Evolutionary conservation across 1,140 invertebrate species (phyloP).

Genomic region (Trigoniulus corallinus): DNA sequence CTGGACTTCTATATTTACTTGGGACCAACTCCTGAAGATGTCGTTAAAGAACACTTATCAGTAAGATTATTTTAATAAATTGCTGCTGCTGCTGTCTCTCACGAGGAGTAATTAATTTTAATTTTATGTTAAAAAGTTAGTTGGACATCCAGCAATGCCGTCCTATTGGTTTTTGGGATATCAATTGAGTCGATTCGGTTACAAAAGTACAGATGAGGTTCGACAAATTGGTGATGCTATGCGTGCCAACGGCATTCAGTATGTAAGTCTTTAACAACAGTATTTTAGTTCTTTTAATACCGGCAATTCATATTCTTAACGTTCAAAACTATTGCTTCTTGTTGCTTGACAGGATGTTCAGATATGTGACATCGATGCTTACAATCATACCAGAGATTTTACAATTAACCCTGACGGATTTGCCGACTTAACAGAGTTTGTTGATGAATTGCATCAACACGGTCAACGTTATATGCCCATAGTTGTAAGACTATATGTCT

Average conservation of each 20-base stretch:
- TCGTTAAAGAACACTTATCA: constrained; percentile 30
- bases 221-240: neutral
- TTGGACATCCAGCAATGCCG: constrained; percentile 25
- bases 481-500: neutral
- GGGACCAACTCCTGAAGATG: constrained; percentile 26
- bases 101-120: neutral
- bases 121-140: constrained; percentile 10
- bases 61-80: constrained; percentile 15
- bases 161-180: constrained; percentile 33
- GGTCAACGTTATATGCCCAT: neutral
- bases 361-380: neutral
- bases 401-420: neutral
- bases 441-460: neutral
- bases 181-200: constrained; percentile 24
- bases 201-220: neutral
- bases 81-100: constrained; percentile 5
- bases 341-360: neutral
- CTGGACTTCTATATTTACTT: constrained; percentile 26
- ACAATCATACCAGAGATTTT: neutral
- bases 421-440: neutral
- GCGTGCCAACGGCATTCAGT: neutral
- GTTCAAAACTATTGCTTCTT: neutral
- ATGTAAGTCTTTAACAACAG: neutral
- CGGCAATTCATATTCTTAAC: neutral
- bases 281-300: neutral